Percentiles rank a stretch among this genome's conserved stretches.
Evolutionary conservation across 2,888 invertebrate genomes (phyloP).

Genomic region (Oxytorus armatus): DNA sequence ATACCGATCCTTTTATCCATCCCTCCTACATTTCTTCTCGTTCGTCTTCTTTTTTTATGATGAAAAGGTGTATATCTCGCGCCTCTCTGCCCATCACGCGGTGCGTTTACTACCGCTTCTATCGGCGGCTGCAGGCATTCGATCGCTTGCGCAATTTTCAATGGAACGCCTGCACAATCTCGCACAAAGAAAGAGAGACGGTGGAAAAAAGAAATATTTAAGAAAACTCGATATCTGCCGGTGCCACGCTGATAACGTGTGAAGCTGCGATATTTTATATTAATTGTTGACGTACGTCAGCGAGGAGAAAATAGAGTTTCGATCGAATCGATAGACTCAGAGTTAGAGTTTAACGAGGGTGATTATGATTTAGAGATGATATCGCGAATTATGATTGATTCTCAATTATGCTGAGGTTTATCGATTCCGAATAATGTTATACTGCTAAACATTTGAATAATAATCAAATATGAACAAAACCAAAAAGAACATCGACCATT

Average conservation of each 20-base stretch:
- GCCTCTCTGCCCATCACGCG: background rate
- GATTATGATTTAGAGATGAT: background rate
- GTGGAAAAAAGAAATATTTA: background rate
- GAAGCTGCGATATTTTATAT: conserved; percentile 6
- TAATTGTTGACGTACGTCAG: background rate
- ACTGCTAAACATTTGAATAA: no score
- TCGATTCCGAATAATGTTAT: no score
- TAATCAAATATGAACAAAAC: no score
- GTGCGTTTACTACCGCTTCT: background rate
- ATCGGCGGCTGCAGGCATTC: background rate
- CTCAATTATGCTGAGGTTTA: background rate
- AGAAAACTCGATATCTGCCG: conserved; percentile 32
- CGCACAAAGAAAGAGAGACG: background rate
- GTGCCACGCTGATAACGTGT: conserved; percentile 33
- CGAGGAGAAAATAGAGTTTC: background rate
- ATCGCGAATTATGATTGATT: background rate
- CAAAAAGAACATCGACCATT: no score
- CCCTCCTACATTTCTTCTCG: conserved; percentile 5
- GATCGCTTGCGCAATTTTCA: conserved; percentile 32
- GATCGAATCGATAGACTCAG: background rate
- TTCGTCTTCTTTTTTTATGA: conserved; percentile 28
- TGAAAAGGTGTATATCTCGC: conserved; percentile 41
- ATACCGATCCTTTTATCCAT: conserved; percentile 32
- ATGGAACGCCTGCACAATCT: conserved; percentile 20
- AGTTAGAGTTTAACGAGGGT: no score